Conservation (phyloP, 2,797 vertebrate genomes). For the Amniataba percoides region DNA sequence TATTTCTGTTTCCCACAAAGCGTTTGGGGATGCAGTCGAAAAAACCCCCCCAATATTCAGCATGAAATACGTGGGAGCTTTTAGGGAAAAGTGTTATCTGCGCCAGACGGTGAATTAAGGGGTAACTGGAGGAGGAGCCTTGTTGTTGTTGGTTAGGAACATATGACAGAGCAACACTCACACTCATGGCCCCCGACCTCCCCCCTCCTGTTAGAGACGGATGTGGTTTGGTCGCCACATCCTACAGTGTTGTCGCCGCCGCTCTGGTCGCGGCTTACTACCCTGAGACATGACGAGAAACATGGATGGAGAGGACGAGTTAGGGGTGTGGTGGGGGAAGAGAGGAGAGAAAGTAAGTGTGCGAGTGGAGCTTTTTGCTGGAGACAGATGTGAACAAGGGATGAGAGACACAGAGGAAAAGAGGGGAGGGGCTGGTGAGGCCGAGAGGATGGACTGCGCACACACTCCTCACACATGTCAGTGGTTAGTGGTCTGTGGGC, state of each 20-base stretch:
- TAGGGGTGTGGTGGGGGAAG: conserved; percentile 1
- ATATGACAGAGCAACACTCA: conserved; percentile 52
- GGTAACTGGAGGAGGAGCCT: conserved; percentile 20
- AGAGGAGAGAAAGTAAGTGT: conserved; percentile 65
- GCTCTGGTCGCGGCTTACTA: conserved; percentile 61
- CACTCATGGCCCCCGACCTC: background rate
- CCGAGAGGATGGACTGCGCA: conserved; percentile 57
- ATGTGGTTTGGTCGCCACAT: conserved; percentile 79
- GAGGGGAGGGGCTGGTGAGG: conserved; percentile 19
- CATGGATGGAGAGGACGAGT: conserved; percentile 32
- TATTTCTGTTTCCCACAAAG: background rate
- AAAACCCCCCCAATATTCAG: background rate
- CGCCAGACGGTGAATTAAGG: background rate
- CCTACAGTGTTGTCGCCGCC: conserved; percentile 48
- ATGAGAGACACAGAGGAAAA: conserved; percentile 48
- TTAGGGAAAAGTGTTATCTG: conserved; percentile 20
- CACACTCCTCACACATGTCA: conserved; percentile 85
- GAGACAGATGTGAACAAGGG: conserved; percentile 60
- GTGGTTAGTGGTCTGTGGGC: conserved; percentile 83
- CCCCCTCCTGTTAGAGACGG: conserved; percentile 44
- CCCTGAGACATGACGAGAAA: conserved; percentile 50
- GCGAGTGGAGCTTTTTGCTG: conserved; percentile 18
- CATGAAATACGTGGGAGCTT: background rate
- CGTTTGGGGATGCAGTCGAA: background rate
- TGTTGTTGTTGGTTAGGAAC: conserved; percentile 56